These are phyloP conservation scores for Zaprionus kolodkinae DNA, from an alignment of 1,140 invertebrate genomes.

Conservation along the genomic window DNA sequence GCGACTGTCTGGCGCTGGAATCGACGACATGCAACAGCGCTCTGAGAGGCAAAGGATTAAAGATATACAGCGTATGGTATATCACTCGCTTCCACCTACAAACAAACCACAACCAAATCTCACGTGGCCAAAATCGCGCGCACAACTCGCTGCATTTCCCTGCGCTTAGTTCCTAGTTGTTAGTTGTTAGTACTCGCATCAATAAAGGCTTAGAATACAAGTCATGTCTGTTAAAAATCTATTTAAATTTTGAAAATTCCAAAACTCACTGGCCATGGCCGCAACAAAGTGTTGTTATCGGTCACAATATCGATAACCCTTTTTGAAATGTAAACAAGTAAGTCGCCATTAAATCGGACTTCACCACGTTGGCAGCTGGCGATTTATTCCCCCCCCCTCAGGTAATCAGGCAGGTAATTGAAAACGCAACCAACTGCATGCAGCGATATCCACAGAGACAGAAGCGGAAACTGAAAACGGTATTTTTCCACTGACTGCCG, in stretches of 20 bases:
- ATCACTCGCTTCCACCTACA: background rate
- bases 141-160: slow-evolving; percentile 35
- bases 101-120: slow-evolving; percentile 70
- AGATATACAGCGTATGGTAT: background rate
- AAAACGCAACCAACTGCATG: slow-evolving; percentile 46
- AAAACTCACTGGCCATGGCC: background rate
- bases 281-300: background rate
- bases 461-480: slow-evolving; percentile 1
- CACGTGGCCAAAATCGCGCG: slow-evolving; percentile 67
- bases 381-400: slow-evolving; percentile 6
- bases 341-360: background rate
- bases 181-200: slow-evolving; percentile 8
- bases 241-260: background rate
- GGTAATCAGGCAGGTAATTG: slow-evolving; percentile 48
- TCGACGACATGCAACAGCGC: slow-evolving; percentile 54
- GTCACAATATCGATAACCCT: background rate
- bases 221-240: background rate
- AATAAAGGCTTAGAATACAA: slow-evolving; percentile 17
- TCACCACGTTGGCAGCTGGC: background rate
- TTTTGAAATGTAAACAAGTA: background rate
- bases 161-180: slow-evolving; percentile 64
- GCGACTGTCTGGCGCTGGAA: slow-evolving; percentile 98
- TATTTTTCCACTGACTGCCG: slow-evolving; percentile 5
- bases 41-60: slow-evolving; percentile 14
- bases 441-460: slow-evolving; percentile 30